Evolutionary conservation across 2,888 invertebrate species (phyloP).

Genomic region (Erebia palarica): DNA sequence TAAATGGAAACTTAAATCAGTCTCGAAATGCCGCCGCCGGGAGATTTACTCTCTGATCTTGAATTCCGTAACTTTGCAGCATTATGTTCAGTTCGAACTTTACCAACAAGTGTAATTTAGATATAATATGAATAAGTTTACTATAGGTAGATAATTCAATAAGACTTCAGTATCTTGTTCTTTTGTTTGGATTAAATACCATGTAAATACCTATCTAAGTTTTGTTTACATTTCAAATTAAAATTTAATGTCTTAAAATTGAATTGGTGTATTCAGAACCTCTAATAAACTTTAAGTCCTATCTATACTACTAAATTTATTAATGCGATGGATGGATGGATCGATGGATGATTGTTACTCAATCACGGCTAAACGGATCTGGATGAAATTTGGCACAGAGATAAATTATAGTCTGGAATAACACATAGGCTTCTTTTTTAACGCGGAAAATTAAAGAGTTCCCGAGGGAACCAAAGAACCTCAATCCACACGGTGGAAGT

Average conservation of each 20-base stretch:
- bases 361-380: no score
- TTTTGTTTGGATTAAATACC: neutral
- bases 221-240: no score
- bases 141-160: slow-evolving; percentile 23
- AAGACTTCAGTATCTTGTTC: slow-evolving; percentile 10
- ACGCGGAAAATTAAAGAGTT: neutral
- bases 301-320: neutral
- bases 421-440: no score
- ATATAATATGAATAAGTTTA: slow-evolving; percentile 12
- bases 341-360: no score
- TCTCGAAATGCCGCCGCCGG: slow-evolving; percentile 49
- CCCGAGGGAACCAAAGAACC: neutral
- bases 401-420: no score
- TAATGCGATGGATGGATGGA: neutral
- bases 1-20: slow-evolving; percentile 71
- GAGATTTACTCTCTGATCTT: slow-evolving; percentile 49
- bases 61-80: slow-evolving; percentile 46
- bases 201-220: no score
- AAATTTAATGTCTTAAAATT: no score
- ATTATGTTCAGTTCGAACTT: slow-evolving; percentile 37
- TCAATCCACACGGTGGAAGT: neutral
- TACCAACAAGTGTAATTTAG: slow-evolving; percentile 32
- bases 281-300: no score
- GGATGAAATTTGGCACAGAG: no score
- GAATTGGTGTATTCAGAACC: no score